Evolutionary conservation across 1,140 invertebrate genomes (phyloP), one percentile per base, ranked within the genome.

Genomic region (Pseudomyrmex concolor): DNA sequence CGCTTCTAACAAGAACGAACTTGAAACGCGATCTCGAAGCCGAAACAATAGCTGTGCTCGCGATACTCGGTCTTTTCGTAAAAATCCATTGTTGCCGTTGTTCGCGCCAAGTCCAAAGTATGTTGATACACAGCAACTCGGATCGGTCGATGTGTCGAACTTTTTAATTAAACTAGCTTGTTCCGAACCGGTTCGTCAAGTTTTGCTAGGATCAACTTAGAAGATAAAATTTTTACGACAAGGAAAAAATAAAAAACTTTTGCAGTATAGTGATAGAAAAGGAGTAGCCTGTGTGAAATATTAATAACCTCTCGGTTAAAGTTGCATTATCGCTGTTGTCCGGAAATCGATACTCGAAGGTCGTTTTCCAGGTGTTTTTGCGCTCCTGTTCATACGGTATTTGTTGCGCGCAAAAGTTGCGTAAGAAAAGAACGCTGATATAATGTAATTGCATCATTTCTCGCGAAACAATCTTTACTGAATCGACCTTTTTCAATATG

Each of bases 81-180:
- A 67, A 57, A 57, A 57, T 2, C 34, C 10, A 43, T 55, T 25
- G 62, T 77, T 77, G 51, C 51, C 43, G n/a, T 34, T 34, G 34
- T 34, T 34, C 34, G 34, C 34, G 4, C 34, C 34, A 77, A 22
- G 34, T 57, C 25, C 10, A 10, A 57, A 78, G 64, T 70, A 78
- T n/a, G n/a, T n/a, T n/a, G n/a, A 78, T 57, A 68, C 57, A 55
- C 57, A 55, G 10, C 54, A 78, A 22, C 63, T 66, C 5, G 7
- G 43, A 9, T 67, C 66, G 63, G 9, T 64, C 62, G 2, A 54
- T 57, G 51, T 68, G 13, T 78, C 60, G 34, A 78, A 68, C 34
- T 78, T 78, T 68, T 68, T 78, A 57, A 68, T 78, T 57, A 50
- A 64, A 63, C 57, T 51, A 76, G 45, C 59, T 64, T 76, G 19